These are phyloP conservation scores for Ridgeia piscesae DNA, from an alignment of 1,140 invertebrate genomes.

Conservation along the genomic window DNA sequence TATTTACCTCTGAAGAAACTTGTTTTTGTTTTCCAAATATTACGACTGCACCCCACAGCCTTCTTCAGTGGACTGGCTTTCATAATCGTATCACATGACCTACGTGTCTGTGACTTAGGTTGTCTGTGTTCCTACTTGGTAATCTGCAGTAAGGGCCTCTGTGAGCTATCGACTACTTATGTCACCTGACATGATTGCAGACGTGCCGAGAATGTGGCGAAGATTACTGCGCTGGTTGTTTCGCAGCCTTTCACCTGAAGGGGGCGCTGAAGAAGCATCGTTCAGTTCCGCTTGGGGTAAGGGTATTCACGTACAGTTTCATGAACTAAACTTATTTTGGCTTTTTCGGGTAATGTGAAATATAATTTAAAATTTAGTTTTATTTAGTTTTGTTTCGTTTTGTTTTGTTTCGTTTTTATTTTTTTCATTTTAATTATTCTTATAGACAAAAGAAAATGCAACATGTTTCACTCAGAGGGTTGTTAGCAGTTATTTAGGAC, in stretches of 20 bases:
- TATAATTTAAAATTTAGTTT: not conserved
- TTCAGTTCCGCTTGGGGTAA: constrained; percentile 46
- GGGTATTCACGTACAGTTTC: not conserved
- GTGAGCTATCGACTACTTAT: no score
- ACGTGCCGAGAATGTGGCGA: constrained; percentile 56
- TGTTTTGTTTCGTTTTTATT: no score
- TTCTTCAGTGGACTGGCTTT: no score
- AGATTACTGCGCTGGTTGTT: constrained; percentile 55
- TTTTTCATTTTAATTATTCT: no score
- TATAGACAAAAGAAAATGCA: not conserved
- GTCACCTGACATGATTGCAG: constrained; percentile 36
- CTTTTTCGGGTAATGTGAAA: not conserved
- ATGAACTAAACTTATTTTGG: not conserved
- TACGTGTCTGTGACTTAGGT: no score
- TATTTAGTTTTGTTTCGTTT: no score
- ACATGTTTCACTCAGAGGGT: not conserved
- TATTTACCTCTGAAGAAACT: no score
- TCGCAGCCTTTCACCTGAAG: constrained; percentile 56
- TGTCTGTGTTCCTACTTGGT: no score
- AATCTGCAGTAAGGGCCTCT: no score
- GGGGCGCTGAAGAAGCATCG: constrained; percentile 57
- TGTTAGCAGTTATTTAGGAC: not conserved
- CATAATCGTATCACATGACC: no score
- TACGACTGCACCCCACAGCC: no score
- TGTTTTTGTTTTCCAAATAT: no score